Conservation (phyloP, 64 coral and sea anemone species). For the Montipora efflorescens region DNA sequence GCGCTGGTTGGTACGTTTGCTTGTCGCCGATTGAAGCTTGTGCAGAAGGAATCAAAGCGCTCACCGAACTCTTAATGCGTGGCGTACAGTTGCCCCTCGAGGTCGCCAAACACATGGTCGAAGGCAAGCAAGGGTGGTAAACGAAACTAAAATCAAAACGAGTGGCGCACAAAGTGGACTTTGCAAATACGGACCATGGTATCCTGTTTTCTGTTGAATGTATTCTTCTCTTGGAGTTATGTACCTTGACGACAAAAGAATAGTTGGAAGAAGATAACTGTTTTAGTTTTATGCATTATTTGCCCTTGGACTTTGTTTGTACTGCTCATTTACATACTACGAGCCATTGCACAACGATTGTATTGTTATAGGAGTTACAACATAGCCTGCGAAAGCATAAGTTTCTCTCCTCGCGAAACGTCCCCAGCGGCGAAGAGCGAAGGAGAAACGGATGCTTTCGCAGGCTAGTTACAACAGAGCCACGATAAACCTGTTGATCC, state of each 20-base stretch:
- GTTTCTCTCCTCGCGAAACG: too few species aligned
- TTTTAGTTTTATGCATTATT: background rate
- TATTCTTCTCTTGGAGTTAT: background rate
- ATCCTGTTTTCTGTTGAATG: background rate
- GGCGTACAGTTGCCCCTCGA: constrained; percentile 73
- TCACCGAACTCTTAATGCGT: constrained; percentile 82
- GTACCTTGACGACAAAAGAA: background rate
- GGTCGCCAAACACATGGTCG: constrained; percentile 84
- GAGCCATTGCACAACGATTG: too few species aligned
- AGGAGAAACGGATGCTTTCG: too few species aligned
- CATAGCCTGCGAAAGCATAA: too few species aligned
- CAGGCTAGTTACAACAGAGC: too few species aligned
- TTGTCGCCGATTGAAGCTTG: constrained; percentile 88
- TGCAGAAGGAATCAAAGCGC: constrained; percentile 60
- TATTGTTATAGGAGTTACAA: too few species aligned
- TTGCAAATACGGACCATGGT: background rate
- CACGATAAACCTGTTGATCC: too few species aligned
- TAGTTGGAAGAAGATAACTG: background rate
- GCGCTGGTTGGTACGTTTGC: constrained; percentile 89
- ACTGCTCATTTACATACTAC: too few species aligned
- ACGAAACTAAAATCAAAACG: too few species aligned
- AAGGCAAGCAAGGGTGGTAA: constrained; percentile 84
- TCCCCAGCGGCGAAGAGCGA: too few species aligned
- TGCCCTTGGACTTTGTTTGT: background rate
- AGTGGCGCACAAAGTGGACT: background rate